Percentiles rank a stretch among this genome's conserved stretches.
Conservation (phyloP, 2,113 vertebrate species). For the Mola mola region DNA sequence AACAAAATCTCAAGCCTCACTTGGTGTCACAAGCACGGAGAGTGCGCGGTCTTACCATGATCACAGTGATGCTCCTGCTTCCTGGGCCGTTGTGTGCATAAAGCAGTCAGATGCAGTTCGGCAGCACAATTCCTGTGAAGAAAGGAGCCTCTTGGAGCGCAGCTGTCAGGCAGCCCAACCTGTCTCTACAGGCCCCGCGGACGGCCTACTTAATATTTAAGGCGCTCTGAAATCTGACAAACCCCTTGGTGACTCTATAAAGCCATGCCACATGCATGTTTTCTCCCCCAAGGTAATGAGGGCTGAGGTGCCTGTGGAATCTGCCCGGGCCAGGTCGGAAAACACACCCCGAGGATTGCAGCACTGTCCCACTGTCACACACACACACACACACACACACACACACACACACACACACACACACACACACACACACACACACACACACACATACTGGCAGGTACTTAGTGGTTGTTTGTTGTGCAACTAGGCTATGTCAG, state of each 20-base stretch:
- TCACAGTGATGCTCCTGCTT: slow-evolving; percentile 13
- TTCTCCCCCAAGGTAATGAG: not conserved
- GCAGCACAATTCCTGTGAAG: slow-evolving; percentile 3
- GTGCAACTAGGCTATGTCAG: too few relatives aligned
- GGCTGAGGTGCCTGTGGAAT: slow-evolving; percentile 52
- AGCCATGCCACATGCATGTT: slow-evolving; percentile 7
- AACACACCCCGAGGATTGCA: slow-evolving; percentile 53
- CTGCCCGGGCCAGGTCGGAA: slow-evolving; percentile 68
- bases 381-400: not conserved
- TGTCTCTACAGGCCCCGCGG: too few relatives aligned
- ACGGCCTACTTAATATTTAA: slow-evolving; percentile 52
- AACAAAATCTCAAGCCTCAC: too few relatives aligned
- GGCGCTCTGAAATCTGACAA: too few relatives aligned
- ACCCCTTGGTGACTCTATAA: too few relatives aligned
- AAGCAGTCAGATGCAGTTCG: too few relatives aligned
- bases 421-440: not conserved
- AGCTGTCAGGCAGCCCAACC: too few relatives aligned
- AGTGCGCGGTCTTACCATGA: slow-evolving; percentile 70
- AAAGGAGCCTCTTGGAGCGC: too few relatives aligned
- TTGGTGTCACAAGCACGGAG: too few relatives aligned
- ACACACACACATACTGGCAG: not conserved
- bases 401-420: slow-evolving; percentile 2
- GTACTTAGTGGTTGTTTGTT: not conserved
- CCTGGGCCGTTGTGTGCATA: slow-evolving; percentile 10
- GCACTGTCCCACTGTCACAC: slow-evolving; percentile 2